Evolutionary conservation across 2,888 invertebrate genomes (phyloP).

Genomic region (Blastobasis lacticolella): DNA sequence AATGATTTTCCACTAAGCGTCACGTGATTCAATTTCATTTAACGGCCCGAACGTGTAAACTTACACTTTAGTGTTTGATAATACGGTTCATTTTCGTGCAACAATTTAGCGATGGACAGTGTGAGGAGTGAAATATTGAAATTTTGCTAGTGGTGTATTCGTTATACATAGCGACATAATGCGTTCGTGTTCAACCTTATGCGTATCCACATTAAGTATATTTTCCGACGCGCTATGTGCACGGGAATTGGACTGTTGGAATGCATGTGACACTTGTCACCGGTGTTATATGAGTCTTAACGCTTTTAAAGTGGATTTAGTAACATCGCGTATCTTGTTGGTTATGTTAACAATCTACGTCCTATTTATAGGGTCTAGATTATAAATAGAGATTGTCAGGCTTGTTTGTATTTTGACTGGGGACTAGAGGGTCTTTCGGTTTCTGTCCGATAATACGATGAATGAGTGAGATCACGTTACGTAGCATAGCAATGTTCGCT

Average conservation of each 20-base stretch:
- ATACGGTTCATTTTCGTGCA: slow-evolving; percentile 13
- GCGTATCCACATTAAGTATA: neutral
- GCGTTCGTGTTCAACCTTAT: neutral
- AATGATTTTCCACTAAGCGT: slow-evolving; percentile 15
- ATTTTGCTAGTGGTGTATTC: slow-evolving; percentile 33
- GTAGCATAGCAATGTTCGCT: no score
- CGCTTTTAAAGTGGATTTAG: no score
- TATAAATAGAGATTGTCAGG: no score
- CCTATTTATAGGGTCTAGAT: no score
- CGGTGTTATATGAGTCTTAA: slow-evolving; percentile 33
- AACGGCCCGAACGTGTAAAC: slow-evolving; percentile 5
- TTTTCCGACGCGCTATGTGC: neutral
- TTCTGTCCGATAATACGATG: no score
- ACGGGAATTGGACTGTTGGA: slow-evolving; percentile 19
- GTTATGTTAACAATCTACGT: no score
- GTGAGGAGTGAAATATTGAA: slow-evolving; percentile 46
- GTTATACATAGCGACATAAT: slow-evolving; percentile 9
- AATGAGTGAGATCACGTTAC: no score
- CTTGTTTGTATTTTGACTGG: no score
- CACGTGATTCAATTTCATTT: slow-evolving; percentile 20
- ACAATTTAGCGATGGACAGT: slow-evolving; percentile 30
- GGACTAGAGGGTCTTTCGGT: no score
- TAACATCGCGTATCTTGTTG: no score
- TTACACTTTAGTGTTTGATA: slow-evolving; percentile 9
- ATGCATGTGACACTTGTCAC: slow-evolving; percentile 48